Base-by-base conservation (phyloP, 1,140 invertebrate species). In the Drosophila lini region DNA sequence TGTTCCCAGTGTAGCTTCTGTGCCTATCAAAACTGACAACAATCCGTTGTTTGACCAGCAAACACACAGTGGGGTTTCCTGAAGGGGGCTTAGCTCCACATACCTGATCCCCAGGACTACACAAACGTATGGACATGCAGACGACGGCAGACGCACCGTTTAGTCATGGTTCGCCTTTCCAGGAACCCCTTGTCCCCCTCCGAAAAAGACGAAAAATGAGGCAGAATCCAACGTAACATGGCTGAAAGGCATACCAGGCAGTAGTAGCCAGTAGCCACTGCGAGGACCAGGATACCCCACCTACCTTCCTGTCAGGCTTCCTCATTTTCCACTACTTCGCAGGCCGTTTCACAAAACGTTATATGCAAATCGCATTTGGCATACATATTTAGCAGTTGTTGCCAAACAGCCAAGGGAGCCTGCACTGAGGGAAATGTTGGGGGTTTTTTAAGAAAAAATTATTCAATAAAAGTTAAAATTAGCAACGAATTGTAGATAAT, bases 301-400 rank as follows among this genome's bases (percentile, higher is more conserved):
- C 25, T 9, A 15, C 38, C 11, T n/a, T 47, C 40, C 47, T 22
- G 38, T 31, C 56, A 34, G 19, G 38, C 22, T 36, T 34, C 15
- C 48, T 53, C 50, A 42, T 60, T 57, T 42, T 44, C 41, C 42
- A 50, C 44, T 59, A 71, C 69, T 71, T 73, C 69, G 67, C 69
- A 59, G 47, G 45, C 57, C 59, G 69, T 78, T 70, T 70, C 75
- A 71, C 62, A 78, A 60, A 77, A 74, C 80, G 84, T 89, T 88
- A 83, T 88, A 88, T 88, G 83, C 78, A 88, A 88, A 89, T 89
- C 84, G 74, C 84, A 88, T 88, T 83, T 88, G 84, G 77, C 80
- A 89, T 89, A 88, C 76, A 88, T 88, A 80, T 88, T 83, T 89
- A 70, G 83, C 71, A 77, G 79, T 76, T 75, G 82, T 86, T 86